A percentile compares a stretch with the other conserved stretches of the same genome.
Evolutionary conservation across 2,113 vertebrate genomes (phyloP).

Genomic region (Mormoops blainvillei): DNA sequence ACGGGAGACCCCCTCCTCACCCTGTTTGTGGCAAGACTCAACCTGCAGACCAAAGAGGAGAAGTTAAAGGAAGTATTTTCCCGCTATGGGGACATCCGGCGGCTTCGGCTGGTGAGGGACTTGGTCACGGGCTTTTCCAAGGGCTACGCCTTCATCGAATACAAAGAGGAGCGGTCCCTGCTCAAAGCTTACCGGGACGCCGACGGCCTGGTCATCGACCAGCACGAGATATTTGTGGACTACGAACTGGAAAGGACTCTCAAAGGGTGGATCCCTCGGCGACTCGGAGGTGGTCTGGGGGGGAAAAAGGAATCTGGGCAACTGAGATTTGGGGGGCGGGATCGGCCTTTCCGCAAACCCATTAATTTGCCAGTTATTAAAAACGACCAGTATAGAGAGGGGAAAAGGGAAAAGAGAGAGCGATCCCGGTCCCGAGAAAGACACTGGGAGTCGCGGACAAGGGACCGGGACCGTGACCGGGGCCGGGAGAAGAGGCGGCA

Average conservation of each 20-base stretch:
- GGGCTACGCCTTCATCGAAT: slow-evolving; percentile 93
- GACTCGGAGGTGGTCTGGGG: slow-evolving; percentile 93
- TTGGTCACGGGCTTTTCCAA: slow-evolving; percentile 95
- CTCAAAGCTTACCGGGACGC: slow-evolving; percentile 90
- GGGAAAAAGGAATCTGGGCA: slow-evolving; percentile 98
- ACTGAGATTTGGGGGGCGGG: slow-evolving; percentile 93
- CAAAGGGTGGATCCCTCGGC: slow-evolving; percentile 93
- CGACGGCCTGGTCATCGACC: slow-evolving; percentile 92
- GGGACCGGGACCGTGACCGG: slow-evolving; percentile 78
- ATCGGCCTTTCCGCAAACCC: slow-evolving; percentile 95
- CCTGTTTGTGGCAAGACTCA: slow-evolving; percentile 92
- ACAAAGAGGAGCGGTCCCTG: slow-evolving; percentile 90
- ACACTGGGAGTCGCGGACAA: slow-evolving; percentile 75
- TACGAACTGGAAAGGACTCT: slow-evolving; percentile 93
- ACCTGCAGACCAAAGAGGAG: slow-evolving; percentile 91
- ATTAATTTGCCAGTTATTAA: slow-evolving; percentile 85
- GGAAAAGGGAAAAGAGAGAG: slow-evolving; percentile 74
- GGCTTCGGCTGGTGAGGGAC: slow-evolving; percentile 91
- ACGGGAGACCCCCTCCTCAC: slow-evolving; percentile 92
- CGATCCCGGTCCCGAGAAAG: slow-evolving; percentile 80
- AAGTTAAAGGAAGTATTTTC: slow-evolving; percentile 91
- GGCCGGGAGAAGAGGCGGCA: slow-evolving; percentile 82
- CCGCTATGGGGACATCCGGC: slow-evolving; percentile 91
- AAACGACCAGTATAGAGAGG: slow-evolving; percentile 75
- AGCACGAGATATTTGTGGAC: slow-evolving; percentile 93